Evolutionary conservation across 2,888 invertebrate species (phyloP).

Genomic region (Apoda limacodes): DNA sequence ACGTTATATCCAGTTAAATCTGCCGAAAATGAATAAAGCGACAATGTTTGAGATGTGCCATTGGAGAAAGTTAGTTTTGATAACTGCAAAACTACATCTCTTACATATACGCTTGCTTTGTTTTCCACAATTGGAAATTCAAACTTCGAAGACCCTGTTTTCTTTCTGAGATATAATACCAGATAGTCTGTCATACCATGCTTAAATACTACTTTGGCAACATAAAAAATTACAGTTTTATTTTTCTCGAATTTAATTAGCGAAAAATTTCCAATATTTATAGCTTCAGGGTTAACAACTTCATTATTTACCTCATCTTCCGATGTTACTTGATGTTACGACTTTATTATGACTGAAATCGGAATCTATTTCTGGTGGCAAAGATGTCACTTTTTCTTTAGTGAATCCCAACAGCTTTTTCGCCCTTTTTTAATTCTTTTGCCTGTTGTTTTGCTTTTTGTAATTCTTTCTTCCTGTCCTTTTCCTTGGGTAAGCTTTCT

Average conservation of each 20-base stretch:
- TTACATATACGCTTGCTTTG: conserved; percentile 22
- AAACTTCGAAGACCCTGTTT: conserved; percentile 16
- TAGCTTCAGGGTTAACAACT: too few species aligned
- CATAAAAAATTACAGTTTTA: too few species aligned
- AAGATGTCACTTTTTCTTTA: conserved; percentile 18
- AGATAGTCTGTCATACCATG: conserved; percentile 16
- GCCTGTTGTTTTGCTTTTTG: conserved; percentile 17
- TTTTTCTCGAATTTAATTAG: conserved; percentile 19
- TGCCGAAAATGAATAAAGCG: conserved; percentile 20
- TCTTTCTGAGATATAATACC: conserved; percentile 12
- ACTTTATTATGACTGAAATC: conserved; percentile 21
- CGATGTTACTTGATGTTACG: conserved; percentile 21
- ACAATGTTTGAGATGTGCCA: conserved; percentile 22
- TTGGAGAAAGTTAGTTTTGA: conserved; percentile 22
- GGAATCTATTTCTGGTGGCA: conserved; percentile 18
- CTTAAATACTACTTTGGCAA: conserved; percentile 19
- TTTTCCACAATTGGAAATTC: conserved; percentile 21
- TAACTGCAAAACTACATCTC: conserved; percentile 23
- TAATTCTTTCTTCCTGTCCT: conserved; percentile 16
- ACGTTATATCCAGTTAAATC: conserved; percentile 21
- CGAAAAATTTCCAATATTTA: conserved; percentile 17
- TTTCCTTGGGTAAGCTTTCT: conserved; percentile 17
- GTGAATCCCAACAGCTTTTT: conserved; percentile 19
- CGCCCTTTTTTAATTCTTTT: conserved; percentile 21
- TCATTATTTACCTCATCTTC: too few species aligned